A percentile compares a stretch with the other conserved stretches of the same genome.
These are phyloP conservation scores for Empidonax alnorum DNA, from an alignment of 2,113 vertebrate species.

Conservation along the genomic window DNA sequence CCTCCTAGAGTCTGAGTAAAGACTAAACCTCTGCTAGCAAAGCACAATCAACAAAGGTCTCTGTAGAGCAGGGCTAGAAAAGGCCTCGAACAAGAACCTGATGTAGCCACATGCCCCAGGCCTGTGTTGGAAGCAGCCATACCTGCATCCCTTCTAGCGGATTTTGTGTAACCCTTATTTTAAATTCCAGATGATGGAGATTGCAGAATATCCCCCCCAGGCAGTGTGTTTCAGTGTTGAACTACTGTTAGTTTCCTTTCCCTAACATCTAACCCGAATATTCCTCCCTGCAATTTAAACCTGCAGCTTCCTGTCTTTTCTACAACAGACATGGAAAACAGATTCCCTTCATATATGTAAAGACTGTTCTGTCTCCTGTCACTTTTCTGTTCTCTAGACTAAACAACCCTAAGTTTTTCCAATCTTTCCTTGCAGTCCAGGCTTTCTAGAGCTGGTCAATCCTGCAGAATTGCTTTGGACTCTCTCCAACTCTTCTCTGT, in stretches of 20 bases:
- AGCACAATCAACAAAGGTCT: not conserved
- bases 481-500: not conserved
- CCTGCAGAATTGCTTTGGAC: slow-evolving; percentile 21
- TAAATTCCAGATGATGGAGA: slow-evolving; percentile 3
- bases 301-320: slow-evolving; percentile 9
- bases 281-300: not conserved
- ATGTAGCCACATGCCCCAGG: not conserved
- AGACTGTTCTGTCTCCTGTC: slow-evolving; percentile 37
- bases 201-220: not conserved
- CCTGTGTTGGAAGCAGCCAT: not conserved
- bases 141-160: not conserved
- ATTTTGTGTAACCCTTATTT: not conserved
- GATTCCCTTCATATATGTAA: slow-evolving; percentile 15
- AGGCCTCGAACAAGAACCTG: not conserved
- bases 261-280: not conserved
- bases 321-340: slow-evolving; percentile 22
- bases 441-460: slow-evolving; percentile 41
- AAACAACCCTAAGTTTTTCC: slow-evolving; percentile 37
- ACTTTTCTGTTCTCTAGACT: slow-evolving; percentile 40
- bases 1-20: not conserved
- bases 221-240: not conserved
- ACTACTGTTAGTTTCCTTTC: not conserved
- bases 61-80: not conserved
- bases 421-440: not conserved
- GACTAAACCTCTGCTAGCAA: not conserved